These are phyloP conservation scores for Apoda limacodes DNA, from an alignment of 2,888 invertebrate species.

Conservation along the genomic window DNA sequence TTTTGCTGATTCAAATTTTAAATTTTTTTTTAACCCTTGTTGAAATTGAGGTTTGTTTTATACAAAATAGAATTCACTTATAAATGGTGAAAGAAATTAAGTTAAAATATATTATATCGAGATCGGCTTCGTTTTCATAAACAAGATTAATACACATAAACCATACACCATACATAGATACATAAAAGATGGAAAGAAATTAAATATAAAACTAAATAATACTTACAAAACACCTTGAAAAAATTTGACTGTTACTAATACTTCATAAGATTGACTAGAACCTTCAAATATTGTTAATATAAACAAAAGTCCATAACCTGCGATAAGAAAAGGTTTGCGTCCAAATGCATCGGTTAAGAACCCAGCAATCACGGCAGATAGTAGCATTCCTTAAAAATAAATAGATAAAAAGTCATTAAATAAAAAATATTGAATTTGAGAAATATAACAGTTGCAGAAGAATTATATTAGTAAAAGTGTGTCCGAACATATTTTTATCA, in stretches of 20 bases:
- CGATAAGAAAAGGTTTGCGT: conserved; percentile 34
- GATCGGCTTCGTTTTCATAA: too few species aligned
- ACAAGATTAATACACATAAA: too few species aligned
- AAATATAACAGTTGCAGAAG: too few species aligned
- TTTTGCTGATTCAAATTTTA: too few species aligned
- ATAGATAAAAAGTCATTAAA: too few species aligned
- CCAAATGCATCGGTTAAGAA: conserved; percentile 48
- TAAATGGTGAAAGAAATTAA: not conserved
- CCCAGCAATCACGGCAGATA: conserved; percentile 37
- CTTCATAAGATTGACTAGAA: conserved; percentile 36
- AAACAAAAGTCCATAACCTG: conserved; percentile 37
- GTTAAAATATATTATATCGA: not conserved
- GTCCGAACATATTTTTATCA: too few species aligned
- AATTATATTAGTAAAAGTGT: too few species aligned
- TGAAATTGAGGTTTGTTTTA: too few species aligned
- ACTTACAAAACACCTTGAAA: conserved; percentile 45
- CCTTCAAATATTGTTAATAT: conserved; percentile 33
- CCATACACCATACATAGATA: too few species aligned
- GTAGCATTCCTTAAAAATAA: conserved; percentile 42
- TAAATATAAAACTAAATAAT: not conserved
- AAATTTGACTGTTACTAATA: conserved; percentile 34
- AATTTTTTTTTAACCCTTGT: too few species aligned
- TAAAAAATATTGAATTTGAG: too few species aligned
- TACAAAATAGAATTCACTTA: too few species aligned
- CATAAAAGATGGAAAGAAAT: conserved; percentile 1